Evolutionary conservation across 1,140 invertebrate genomes (phyloP), one percentile per base, ranked within the genome.

Genomic region (Trigoniulus corallinus): DNA sequence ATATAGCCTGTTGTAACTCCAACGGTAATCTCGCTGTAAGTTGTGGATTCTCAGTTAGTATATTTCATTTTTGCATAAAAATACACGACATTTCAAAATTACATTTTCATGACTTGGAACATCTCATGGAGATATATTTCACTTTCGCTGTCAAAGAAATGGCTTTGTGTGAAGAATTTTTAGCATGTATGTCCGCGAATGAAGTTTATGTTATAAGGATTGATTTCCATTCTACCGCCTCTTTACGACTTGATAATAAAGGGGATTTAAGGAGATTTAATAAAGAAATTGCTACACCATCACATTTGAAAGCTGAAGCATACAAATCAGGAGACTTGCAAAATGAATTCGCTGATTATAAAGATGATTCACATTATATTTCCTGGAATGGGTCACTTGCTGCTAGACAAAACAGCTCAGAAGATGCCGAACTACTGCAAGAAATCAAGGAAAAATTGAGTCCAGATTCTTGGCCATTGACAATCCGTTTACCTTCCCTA

Each of bases 91-190:
- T 75, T 37, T 78, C 77, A 3, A 74, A 74, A 55, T 61, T 74
- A 39, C 74, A 71, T 53, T 80, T 79, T 54, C 66, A 78, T 45
- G 78, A 81, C 58, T 79, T 81, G 62, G 76, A 80, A 53, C 72
- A 48, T 72, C 48, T 65, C 61, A 4, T 66, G 67, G 56, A 62
- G 64, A 2, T 57, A 75, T 7, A 69, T 71, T 43, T 64, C 75
- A 34, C 66, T 64, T 48, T 79, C 76, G 59, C 53, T 52, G 37
- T 74, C 74, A 0, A 65, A 18, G 42, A 44, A 44, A 20, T 79
- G 42, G 64, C 68, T 29, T 65, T 78, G 12, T 66, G 69, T 13
- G 76, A 80, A 57, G 74, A 78, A 60, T 74, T 77, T 54, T 62
- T 80, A 43, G 68, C 71, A 13, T 66, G 69, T 23, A 68, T 74